phyloP scores from a whole-genome alignment of 2,797 vertebrate genomes.

The Myiothlypis chrysogaster region DNA sequence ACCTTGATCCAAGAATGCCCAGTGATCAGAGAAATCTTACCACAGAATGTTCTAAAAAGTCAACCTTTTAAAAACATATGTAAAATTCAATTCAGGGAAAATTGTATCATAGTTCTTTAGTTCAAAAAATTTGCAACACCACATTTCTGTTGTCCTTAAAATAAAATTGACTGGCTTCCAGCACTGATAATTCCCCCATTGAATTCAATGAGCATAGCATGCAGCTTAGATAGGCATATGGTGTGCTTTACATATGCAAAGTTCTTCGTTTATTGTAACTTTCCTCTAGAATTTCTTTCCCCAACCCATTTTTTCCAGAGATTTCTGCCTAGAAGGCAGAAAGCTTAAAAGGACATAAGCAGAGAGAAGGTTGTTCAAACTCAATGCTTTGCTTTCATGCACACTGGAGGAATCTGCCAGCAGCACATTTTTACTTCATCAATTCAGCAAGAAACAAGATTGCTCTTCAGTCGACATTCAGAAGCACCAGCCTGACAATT shows the following conservation, averaged over 20 bases:
- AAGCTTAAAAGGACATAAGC: slow-evolving; percentile 37
- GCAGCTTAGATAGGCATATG: not conserved
- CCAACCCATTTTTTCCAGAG: not conserved
- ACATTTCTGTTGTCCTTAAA: slow-evolving; percentile 1
- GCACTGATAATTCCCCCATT: not conserved
- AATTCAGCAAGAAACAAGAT: slow-evolving; percentile 42
- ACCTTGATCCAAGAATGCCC: not conserved
- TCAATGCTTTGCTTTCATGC: slow-evolving; percentile 24
- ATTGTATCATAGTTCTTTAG: not conserved
- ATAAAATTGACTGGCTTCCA: not conserved
- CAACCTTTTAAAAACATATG: not conserved
- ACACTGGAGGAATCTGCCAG: slow-evolving; percentile 61
- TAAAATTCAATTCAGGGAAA: not conserved
- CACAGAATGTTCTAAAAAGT: not conserved
- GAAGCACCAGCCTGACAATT: slow-evolving; percentile 23
- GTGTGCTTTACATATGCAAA: not conserved
- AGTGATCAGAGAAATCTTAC: not conserved
- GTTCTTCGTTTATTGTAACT: not conserved
- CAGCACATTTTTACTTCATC: slow-evolving; percentile 72
- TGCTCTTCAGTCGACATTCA: slow-evolving; percentile 47
- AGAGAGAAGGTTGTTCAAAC: slow-evolving; percentile 46
- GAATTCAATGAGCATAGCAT: not conserved
- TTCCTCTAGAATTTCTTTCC: not conserved
- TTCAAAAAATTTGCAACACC: not conserved
- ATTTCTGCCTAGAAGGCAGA: slow-evolving; percentile 17